Base-by-base conservation (phyloP, 2,113 vertebrate genomes). In the Hippopotamus amphibius region DNA sequence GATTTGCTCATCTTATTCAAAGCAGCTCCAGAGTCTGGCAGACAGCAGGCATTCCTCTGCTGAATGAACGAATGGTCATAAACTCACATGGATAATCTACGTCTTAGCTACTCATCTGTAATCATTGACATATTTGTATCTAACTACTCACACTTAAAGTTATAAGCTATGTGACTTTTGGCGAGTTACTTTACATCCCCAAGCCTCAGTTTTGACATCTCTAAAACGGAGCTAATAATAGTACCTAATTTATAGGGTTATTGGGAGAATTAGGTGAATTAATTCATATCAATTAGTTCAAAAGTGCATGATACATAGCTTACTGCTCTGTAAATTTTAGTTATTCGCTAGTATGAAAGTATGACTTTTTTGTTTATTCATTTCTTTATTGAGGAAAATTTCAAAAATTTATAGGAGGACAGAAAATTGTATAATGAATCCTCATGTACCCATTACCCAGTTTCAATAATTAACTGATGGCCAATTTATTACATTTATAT, bases 351-450 rank as follows among this genome's bases (percentile, higher is more conserved):
- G 37, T 92, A 84, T 15, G 69, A 53, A 93, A 82, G 7, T 66
- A 63, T 28, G 9, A 37, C 30, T 37, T 86, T 79, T 89, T 86
- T 63, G 37, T 72, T 93, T 76, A 53, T 71, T 81, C 37, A 68
- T 10, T 61, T 90, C 68, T 81, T 93, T 77, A 87, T 65, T 91
- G 87, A 72, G 50, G 13, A 95, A 95, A 74, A 57, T 82, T 74
- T 93, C 41, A 89, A 96, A 74, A n/a, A 94, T 55, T 85, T 85
- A 55, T 53, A 76, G 43, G 50, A 77, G 26, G 66, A 81, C 9
- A n/a, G 15, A 96, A 16, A 81, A 85, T 5, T 63, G 14, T 55
- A 37, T 66, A 76, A 50, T 74, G 24, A 90, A 91, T 30, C 33
- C 57, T 68, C 83, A 92, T n/a, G 65, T 84, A 90, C 65, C 65